Evolutionary conservation across 2,888 invertebrate species (phyloP).

Genomic region (Apantesis nais): DNA sequence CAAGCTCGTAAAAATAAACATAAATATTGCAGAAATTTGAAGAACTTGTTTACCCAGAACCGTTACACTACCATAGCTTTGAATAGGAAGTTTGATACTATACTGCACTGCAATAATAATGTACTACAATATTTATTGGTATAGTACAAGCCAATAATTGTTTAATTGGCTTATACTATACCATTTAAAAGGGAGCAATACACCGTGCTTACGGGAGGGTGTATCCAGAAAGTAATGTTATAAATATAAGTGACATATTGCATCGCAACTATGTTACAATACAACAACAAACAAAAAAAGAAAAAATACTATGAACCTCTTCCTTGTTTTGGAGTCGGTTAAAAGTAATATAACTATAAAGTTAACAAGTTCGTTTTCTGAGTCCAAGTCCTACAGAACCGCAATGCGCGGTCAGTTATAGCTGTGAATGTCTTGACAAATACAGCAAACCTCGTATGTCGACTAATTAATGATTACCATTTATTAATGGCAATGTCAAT

Average conservation of each 20-base stretch:
- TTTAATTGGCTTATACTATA: no score
- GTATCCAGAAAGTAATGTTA: neutral
- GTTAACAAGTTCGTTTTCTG: neutral
- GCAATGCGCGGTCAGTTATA: neutral
- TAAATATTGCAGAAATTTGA: slow-evolving; percentile 62
- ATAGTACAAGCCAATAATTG: no score
- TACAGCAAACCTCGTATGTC: neutral
- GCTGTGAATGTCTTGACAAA: neutral
- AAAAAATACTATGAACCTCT: neutral
- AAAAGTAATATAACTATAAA: neutral
- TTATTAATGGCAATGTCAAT: slow-evolving; percentile 44
- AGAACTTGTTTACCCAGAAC: slow-evolving; percentile 49
- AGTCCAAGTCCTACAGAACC: neutral
- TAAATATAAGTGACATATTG: neutral
- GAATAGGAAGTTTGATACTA: slow-evolving; percentile 49
- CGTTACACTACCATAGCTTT: slow-evolving; percentile 37
- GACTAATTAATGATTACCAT: no score
- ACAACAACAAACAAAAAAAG: neutral
- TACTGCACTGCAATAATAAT: slow-evolving; percentile 13
- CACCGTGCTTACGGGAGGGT: neutral
- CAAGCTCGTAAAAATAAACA: slow-evolving; percentile 61
- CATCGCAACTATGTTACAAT: neutral
- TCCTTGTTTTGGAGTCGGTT: neutral
- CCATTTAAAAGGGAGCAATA: neutral
- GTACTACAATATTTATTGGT: no score